phyloP scores from a whole-genome alignment of 1,140 invertebrate genomes.

The Eueides isabella region DNA sequence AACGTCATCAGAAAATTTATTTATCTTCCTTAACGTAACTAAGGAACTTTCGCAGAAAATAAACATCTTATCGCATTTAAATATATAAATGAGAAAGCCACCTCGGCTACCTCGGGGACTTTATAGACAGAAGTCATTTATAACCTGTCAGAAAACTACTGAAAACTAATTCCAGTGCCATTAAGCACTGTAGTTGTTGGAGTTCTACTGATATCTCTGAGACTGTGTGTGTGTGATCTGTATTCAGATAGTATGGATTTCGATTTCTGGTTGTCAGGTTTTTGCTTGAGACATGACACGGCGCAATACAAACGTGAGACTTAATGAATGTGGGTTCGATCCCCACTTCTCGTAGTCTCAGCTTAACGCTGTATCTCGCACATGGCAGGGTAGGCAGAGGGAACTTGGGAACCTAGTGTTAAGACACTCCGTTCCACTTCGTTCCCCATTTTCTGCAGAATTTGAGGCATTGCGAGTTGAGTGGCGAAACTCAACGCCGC shows the following conservation, averaged over 20 bases:
- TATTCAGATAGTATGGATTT: background rate
- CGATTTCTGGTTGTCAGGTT: background rate
- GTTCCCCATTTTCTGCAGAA: no score
- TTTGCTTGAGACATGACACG: background rate
- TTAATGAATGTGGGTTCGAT: no score
- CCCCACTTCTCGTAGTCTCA: no score
- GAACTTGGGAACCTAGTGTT: no score
- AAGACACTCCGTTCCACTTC: no score
- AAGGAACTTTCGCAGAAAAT: background rate
- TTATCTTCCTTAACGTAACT: no score
- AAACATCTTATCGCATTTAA: conserved; percentile 12
- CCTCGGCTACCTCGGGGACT: conserved; percentile 2
- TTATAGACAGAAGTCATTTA: conserved; percentile 21
- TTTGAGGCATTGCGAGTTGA: no score
- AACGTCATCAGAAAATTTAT: no score
- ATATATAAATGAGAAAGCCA: conserved; percentile 7
- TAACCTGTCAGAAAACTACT: conserved; percentile 19
- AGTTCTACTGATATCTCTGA: background rate
- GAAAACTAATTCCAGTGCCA: conserved; percentile 4
- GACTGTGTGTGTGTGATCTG: background rate
- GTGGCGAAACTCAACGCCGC: no score
- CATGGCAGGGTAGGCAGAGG: no score
- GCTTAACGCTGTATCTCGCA: no score
- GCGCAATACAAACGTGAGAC: no score
- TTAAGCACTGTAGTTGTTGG: background rate